Percentiles rank a stretch among this genome's conserved stretches.
Evolutionary conservation across 2,888 invertebrate species (phyloP).

Genomic region (Leptogaster cylindrica): DNA sequence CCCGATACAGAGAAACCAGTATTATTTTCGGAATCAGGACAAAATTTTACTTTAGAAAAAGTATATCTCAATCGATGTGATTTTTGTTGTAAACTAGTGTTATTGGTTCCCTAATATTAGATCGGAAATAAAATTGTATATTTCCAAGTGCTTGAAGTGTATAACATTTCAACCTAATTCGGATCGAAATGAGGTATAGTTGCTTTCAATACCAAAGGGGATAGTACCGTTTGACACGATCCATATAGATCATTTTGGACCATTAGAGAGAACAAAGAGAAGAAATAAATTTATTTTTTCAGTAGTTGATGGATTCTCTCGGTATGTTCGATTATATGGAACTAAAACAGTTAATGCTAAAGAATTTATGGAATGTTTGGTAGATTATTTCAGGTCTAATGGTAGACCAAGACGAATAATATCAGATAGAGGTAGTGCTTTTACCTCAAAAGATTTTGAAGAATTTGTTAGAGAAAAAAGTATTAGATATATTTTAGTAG

Average conservation of each 20-base stretch:
- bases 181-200: slow-evolving; percentile 48
- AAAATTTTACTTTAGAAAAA: too few relatives aligned
- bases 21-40: too few relatives aligned
- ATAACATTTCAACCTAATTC: slow-evolving; percentile 32
- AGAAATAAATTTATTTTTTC: slow-evolving; percentile 35
- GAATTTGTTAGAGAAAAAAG: slow-evolving; percentile 46
- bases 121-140: slow-evolving; percentile 21
- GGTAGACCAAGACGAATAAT: too few relatives aligned
- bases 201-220: slow-evolving; percentile 51
- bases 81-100: too few relatives aligned
- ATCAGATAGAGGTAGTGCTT: too few relatives aligned
- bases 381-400: too few relatives aligned
- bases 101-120: slow-evolving; percentile 45
- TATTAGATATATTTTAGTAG: slow-evolving; percentile 45
- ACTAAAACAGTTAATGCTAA: slow-evolving; percentile 45
- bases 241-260: slow-evolving; percentile 44
- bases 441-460: slow-evolving; percentile 49
- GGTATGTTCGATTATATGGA: slow-evolving; percentile 42
- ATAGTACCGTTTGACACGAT: slow-evolving; percentile 49
- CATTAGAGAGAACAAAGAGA: slow-evolving; percentile 36
- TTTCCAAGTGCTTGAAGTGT: slow-evolving; percentile 41
- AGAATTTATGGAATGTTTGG: too few relatives aligned
- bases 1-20: slow-evolving; percentile 21
- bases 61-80: too few relatives aligned
- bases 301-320: slow-evolving; percentile 42